Evolutionary conservation across 37 sponge, comb jelly and placozoan species (phyloP).

Genomic region (Axinella damicornis): DNA sequence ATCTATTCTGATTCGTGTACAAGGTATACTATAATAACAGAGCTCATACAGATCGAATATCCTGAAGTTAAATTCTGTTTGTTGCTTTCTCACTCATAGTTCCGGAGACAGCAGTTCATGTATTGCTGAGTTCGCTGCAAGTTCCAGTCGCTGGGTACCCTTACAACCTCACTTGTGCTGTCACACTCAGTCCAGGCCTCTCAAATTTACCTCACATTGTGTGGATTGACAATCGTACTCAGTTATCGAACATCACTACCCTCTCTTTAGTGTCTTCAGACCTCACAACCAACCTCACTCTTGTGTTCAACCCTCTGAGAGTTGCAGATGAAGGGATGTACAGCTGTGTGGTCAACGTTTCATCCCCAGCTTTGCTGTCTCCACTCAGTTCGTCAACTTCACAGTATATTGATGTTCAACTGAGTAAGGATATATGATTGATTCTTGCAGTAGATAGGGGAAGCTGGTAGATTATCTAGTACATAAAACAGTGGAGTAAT

Average conservation of each 20-base stretch:
- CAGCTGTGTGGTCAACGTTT: neutral
- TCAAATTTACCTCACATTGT: neutral
- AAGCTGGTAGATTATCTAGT: too few species aligned
- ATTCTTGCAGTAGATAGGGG: too few species aligned
- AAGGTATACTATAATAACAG: neutral
- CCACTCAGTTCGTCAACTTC: too few species aligned
- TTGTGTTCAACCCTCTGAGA: conserved; percentile 11
- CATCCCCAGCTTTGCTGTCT: neutral
- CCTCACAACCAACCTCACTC: neutral
- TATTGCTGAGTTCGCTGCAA: too few species aligned
- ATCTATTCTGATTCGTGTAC: neutral
- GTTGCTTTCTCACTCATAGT: neutral
- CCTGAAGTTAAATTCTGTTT: neutral
- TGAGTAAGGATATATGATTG: too few species aligned
- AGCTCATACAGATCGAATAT: too few species aligned
- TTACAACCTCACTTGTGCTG: conserved; percentile 3
- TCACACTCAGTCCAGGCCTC: neutral
- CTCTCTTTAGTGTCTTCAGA: neutral
- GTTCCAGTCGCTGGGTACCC: neutral
- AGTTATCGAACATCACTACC: neutral
- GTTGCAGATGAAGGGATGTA: conserved; percentile 6
- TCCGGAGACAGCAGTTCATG: neutral
- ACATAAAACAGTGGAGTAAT: too few species aligned
- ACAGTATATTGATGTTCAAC: too few species aligned
- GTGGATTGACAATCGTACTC: neutral